Percentiles rank a stretch among this genome's conserved stretches.
Evolutionary conservation across 1,140 invertebrate genomes (phyloP).

Genomic region (Tetranychus cinnabarinus): DNA sequence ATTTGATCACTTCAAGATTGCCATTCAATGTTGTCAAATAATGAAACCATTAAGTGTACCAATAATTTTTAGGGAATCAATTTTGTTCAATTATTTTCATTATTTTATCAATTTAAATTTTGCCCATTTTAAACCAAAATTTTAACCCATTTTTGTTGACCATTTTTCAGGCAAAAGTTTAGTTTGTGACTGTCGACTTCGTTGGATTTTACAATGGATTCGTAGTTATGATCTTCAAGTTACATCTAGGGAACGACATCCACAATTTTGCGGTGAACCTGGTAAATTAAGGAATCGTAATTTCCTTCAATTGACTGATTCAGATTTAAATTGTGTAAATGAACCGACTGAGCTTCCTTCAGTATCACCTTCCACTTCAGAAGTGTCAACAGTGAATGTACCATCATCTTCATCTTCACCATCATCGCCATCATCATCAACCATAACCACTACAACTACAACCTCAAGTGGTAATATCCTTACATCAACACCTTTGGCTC

Average conservation of each 20-base stretch:
- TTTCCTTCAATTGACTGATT: conserved; percentile 45
- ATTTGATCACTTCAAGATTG: too few relatives aligned
- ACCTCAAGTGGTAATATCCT: neutral
- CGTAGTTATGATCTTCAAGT: conserved; percentile 54
- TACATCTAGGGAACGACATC: conserved; percentile 66
- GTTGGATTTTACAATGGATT: conserved; percentile 77
- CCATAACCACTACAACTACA: neutral
- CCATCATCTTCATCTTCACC: neutral
- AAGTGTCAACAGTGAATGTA: neutral
- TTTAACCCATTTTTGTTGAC: too few relatives aligned
- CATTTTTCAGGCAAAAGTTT: conserved; percentile 39
- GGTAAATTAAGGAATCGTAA: conserved; percentile 43
- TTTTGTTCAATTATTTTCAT: too few relatives aligned
- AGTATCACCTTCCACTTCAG: neutral
- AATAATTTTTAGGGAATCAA: too few relatives aligned
- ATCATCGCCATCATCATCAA: neutral
- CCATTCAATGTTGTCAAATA: too few relatives aligned
- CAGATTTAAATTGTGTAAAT: neutral
- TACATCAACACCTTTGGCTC: neutral
- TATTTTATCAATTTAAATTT: too few relatives aligned
- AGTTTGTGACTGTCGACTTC: conserved; percentile 60
- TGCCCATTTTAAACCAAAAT: too few relatives aligned
- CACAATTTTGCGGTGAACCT: conserved; percentile 72
- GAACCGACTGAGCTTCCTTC: neutral
- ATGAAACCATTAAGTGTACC: too few relatives aligned